phyloP scores from a whole-genome alignment of 2,888 invertebrate species.

The Drosophila parthenogenetica region DNA sequence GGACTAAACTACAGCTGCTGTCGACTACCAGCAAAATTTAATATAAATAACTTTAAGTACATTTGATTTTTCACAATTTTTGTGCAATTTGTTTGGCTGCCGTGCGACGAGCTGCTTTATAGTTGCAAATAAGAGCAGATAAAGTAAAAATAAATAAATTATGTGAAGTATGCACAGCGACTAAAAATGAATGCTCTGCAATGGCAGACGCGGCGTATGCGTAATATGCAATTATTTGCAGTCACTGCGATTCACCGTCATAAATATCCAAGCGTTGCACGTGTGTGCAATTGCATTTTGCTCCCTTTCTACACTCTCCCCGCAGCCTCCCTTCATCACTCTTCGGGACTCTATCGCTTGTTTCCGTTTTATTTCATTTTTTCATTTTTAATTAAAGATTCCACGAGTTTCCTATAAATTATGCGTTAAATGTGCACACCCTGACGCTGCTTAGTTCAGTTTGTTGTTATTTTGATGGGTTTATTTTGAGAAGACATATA shows the following conservation, averaged over 20 bases:
- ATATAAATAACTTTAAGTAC: conserved; percentile 63
- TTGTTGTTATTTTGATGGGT: conserved; percentile 25
- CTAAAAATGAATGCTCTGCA: conserved; percentile 31
- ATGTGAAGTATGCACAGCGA: conserved; percentile 36
- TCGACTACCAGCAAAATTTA: conserved; percentile 41
- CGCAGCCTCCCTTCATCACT: neutral
- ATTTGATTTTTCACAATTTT: conserved; percentile 74
- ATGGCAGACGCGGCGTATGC: conserved; percentile 51
- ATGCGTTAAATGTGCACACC: conserved; percentile 37
- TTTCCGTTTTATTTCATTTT: conserved; percentile 56
- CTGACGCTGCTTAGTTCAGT: conserved; percentile 17
- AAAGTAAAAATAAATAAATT: conserved; percentile 50
- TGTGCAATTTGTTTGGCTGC: conserved; percentile 52
- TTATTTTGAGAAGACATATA: conserved; percentile 1
- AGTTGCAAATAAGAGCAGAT: conserved; percentile 36
- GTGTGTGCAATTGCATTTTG: conserved; percentile 8
- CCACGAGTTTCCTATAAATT: conserved; percentile 47
- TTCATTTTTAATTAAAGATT: conserved; percentile 68
- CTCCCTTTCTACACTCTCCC: neutral
- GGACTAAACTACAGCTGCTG: conserved; percentile 26
- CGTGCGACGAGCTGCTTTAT: conserved; percentile 22
- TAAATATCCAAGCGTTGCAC: conserved; percentile 17
- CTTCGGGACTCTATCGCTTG: neutral
- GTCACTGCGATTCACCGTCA: conserved; percentile 21
- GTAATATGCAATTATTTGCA: conserved; percentile 66